A percentile compares a stretch with the other conserved stretches of the same genome.
These are phyloP conservation scores for Actinopyga echinites DNA, from an alignment of 53 echinoderm and acorn worm species.

Conservation along the genomic window DNA sequence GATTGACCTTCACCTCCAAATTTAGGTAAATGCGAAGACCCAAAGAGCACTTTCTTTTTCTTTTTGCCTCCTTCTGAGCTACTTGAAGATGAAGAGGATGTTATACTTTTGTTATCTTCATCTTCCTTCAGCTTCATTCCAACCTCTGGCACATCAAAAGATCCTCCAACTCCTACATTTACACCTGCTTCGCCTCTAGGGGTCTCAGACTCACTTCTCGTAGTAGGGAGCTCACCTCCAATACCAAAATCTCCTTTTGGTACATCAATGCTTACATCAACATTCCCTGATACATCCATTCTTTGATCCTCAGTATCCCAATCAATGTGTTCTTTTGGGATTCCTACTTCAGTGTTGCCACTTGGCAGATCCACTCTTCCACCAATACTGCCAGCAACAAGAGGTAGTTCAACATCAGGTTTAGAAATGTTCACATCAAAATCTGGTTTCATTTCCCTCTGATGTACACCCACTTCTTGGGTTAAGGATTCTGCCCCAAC, in stretches of 20 bases:
- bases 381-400: not conserved
- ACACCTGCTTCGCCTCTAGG: not conserved
- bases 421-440: not conserved
- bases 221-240: not conserved
- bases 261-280: not conserved
- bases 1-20: constrained; percentile 31
- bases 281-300: not conserved
- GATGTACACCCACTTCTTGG: not conserved
- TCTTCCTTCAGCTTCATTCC: not conserved
- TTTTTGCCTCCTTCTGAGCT: constrained; percentile 12
- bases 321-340: not conserved
- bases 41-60: constrained; percentile 69
- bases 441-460: not conserved
- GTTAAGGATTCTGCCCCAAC: not conserved
- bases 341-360: not conserved
- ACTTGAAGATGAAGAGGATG: constrained; percentile 18
- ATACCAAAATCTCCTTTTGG: not conserved
- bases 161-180: not conserved
- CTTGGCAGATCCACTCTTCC: not conserved
- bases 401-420: not conserved
- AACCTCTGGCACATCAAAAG: not conserved
- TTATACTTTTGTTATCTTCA: constrained; percentile 6
- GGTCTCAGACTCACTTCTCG: not conserved
- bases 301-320: not conserved
- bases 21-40: constrained; percentile 70